These are phyloP conservation scores for Azemiops feae DNA, from an alignment of 2,113 vertebrate species.

Conservation along the genomic window DNA sequence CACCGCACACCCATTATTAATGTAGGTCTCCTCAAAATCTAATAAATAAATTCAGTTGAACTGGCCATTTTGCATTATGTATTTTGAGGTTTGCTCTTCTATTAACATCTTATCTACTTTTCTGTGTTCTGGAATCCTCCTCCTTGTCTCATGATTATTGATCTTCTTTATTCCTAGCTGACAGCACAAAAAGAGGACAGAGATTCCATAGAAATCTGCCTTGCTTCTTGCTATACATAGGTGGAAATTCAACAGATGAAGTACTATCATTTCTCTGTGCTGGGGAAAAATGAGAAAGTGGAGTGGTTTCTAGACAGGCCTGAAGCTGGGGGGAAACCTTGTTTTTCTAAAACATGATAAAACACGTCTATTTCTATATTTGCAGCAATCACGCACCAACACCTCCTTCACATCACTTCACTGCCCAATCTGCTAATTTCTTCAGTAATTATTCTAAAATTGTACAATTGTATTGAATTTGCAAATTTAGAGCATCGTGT, in stretches of 20 bases:
- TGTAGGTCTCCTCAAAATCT: background rate
- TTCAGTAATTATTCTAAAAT: constrained; percentile 30
- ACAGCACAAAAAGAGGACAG: background rate
- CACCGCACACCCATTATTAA: background rate
- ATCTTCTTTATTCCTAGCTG: background rate
- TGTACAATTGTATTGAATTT: constrained; percentile 23
- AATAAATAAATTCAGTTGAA: background rate
- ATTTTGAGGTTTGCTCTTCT: background rate
- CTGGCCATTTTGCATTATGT: background rate
- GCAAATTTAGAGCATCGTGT: constrained; percentile 1
- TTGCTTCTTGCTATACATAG: background rate
- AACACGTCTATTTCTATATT: constrained; percentile 24
- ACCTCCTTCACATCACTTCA: constrained; percentile 33
- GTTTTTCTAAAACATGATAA: background rate
- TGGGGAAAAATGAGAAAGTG: background rate
- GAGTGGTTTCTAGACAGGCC: background rate
- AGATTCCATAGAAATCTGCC: background rate
- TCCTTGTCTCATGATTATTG: background rate
- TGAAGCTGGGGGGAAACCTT: constrained; percentile 14
- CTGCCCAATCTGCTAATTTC: constrained; percentile 19
- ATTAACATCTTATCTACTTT: background rate
- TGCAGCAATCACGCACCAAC: constrained; percentile 17
- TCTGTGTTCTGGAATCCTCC: background rate
- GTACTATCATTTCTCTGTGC: background rate
- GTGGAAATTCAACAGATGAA: background rate